Base-by-base conservation (phyloP, 2,797 vertebrate genomes). In the Adrianichthys oophorus region DNA sequence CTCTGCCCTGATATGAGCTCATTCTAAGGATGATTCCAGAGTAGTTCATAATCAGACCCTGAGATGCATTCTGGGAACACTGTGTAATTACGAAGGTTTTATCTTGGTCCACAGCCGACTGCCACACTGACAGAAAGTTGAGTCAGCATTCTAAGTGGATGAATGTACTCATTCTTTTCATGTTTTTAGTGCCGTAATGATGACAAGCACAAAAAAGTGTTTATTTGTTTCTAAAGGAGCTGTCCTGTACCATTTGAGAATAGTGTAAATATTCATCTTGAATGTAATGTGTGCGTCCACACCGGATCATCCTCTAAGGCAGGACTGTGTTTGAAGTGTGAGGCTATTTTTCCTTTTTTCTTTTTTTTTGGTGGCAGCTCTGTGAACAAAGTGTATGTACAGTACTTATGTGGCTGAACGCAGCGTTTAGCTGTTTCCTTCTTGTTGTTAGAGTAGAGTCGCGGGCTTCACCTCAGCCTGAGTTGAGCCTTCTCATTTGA, bases 361-460 rank as follows among this genome's bases (percentile, higher is more conserved):
- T 23, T 52, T 26, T 26, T 8, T 42, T 43, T 24, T 26, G 17
- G 68, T 85, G 81, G 80, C 46, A 4, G 85, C 74, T 78, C 81
- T 84, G 89, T 89, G 85, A 89, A 89, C 86, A 87, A 82, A 76
- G 83, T 72, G 72, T 85, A 82, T 85, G 85, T 88, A 88, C 71
- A 89, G 83, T 88, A 85, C 86, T 84, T 78, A 82, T 70, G 80
- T 88, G 75, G 80, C 74, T 79, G 81, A 82, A 60, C 56, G 65
- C 79, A 69, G 83, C 85, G 69, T 58, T 79, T 75, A 80, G 87
- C 80, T 51, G 17, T 81, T 76, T 84, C 66, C 70, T 81, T 79
- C 73, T 70, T 82, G 83, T 87, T 83, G 53, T 80, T 40, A 86
- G 80, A 83, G 64, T 88, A 86, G 85, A 80, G 52, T 72, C 7